Evolutionary conservation across 2,888 invertebrate species (phyloP).

Genomic region (Dicycla oo): DNA sequence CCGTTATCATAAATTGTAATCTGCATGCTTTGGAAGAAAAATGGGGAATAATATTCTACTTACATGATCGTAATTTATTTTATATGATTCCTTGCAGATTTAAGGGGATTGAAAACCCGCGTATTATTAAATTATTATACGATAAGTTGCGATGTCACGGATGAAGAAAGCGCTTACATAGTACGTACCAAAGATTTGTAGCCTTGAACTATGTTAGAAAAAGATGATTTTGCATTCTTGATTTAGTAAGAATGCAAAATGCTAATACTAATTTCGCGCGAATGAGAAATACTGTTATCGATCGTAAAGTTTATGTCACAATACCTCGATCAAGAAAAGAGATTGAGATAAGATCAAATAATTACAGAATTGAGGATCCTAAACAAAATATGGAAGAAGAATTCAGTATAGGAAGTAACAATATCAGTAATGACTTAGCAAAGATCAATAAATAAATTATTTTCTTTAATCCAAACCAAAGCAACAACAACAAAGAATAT

Average conservation of each 20-base stretch:
- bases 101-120: slow-evolving; percentile 31
- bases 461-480: slow-evolving; percentile 12
- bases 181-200: not conserved
- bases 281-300: not conserved
- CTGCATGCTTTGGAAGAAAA: slow-evolving; percentile 54
- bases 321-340: too few relatives aligned
- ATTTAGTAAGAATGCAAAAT: too few relatives aligned
- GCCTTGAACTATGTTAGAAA: not conserved
- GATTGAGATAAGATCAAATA: not conserved
- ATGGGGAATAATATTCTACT: slow-evolving; percentile 59
- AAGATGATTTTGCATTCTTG: not conserved
- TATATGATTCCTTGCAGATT: slow-evolving; percentile 51
- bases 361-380: not conserved
- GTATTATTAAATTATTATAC: slow-evolving; percentile 52
- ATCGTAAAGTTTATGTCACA: not conserved
- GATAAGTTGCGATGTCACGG: slow-evolving; percentile 13
- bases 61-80: slow-evolving; percentile 59
- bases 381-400: not conserved
- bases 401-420: not conserved
- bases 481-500: not conserved
- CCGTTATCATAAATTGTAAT: slow-evolving; percentile 66
- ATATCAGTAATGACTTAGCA: not conserved
- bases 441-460: too few relatives aligned
- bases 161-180: not conserved
- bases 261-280: not conserved